These are phyloP conservation scores for Eudasyphora cyanicolor DNA, from an alignment of 2,888 invertebrate species.

Conservation along the genomic window DNA sequence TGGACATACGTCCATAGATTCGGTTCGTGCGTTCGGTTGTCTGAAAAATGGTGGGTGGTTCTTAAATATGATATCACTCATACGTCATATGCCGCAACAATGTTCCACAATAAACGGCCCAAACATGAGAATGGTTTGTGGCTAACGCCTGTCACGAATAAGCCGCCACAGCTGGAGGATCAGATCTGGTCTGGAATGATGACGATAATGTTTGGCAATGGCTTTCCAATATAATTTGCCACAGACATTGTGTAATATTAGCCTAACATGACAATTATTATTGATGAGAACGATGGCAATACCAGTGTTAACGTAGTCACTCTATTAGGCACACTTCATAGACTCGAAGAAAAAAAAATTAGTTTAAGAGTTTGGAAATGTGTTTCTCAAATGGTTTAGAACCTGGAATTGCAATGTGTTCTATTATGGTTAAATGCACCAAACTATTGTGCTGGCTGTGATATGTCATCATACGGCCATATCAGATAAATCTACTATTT, in stretches of 20 bases:
- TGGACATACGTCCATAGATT: no score
- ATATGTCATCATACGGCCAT: no score
- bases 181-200: neutral
- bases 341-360: neutral
- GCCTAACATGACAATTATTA: constrained; percentile 26
- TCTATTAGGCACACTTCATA: neutral
- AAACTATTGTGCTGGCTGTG: no score
- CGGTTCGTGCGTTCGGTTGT: neutral
- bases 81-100: neutral
- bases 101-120: neutral
- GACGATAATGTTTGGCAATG: neutral
- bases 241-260: neutral
- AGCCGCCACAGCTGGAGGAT: constrained; percentile 2
- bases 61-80: constrained; percentile 29
- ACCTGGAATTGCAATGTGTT: neutral
- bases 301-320: neutral
- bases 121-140: neutral
- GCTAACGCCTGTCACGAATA: neutral
- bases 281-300: constrained; percentile 16
- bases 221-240: neutral
- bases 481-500: no score
- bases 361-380: no score
- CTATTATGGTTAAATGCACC: no score
- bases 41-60: neutral
- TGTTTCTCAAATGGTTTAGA: neutral